phyloP scores from a whole-genome alignment of 2,888 invertebrate species.

The Allacma fusca region DNA sequence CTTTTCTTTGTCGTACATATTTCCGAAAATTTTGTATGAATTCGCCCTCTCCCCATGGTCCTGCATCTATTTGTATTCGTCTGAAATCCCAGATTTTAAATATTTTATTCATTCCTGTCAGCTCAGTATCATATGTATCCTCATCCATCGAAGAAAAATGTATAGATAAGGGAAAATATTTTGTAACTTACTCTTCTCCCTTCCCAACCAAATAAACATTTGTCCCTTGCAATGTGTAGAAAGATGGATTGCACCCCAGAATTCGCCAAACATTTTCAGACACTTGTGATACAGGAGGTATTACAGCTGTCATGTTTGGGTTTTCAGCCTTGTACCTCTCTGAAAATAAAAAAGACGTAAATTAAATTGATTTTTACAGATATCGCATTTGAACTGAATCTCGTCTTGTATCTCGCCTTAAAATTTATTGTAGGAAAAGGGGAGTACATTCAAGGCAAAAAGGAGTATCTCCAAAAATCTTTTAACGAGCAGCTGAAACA shows the following conservation, averaged over 20 bases:
- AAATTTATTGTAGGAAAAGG: too few relatives aligned
- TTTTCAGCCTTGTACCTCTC: not conserved
- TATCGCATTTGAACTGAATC: too few relatives aligned
- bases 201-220: constrained; percentile 96
- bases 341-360: not conserved
- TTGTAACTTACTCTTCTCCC: constrained; percentile 74
- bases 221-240: constrained; percentile 98
- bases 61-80: constrained; percentile 89
- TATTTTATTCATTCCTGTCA: not conserved
- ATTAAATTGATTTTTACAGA: too few relatives aligned
- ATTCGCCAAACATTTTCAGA: constrained; percentile 84
- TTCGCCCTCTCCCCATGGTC: constrained; percentile 79
- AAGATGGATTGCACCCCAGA: constrained; percentile 93
- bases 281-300: constrained; percentile 82
- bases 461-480: too few relatives aligned
- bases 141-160: too few relatives aligned
- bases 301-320: constrained; percentile 63
- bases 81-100: constrained; percentile 67
- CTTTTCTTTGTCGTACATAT: constrained; percentile 76
- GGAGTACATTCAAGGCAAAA: too few relatives aligned
- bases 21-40: constrained; percentile 78
- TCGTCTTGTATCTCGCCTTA: too few relatives aligned
- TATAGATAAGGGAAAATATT: too few relatives aligned
- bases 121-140: too few relatives aligned
- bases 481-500: too few relatives aligned